Base-by-base conservation (phyloP, 2,113 vertebrate genomes). In the Saccopteryx bilineata region DNA sequence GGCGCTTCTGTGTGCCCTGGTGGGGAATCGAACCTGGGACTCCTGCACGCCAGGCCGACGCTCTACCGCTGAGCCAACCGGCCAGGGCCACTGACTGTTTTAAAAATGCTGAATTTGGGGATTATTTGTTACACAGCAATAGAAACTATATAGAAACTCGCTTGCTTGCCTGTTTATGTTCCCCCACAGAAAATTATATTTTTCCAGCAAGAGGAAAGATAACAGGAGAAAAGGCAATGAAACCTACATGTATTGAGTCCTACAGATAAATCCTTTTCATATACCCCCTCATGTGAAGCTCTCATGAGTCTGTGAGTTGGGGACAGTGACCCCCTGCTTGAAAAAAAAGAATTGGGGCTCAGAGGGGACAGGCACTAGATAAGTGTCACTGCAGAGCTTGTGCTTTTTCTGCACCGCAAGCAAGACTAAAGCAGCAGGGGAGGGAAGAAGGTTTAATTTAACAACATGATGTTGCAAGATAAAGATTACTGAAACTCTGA, bases 151-250 rank as follows among this genome's bases (percentile, higher is more conserved):
- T 39, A 48, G 46, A 87, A 76, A 72, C 8, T 79, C 1, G 28
- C n/a, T 84, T 65, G 54, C 21, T 85, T 61, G 26, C n/a, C 56
- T 85, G 46, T 18, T 87, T 74, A 13, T 46, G 26, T 78, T 87
- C 50, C 48, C 28, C 39, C 56, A 48, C 18, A 89, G 46, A 76
- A 86, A 86, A 78, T 0, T 23, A 28, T 12, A 10, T 76, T 23
- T 78, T 60, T 63, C 66, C 63, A 72, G 60, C 52, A 65, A 54
- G 63, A 21, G 39, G 66, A 14, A 65, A 90, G 23, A 63, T 6
- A 88, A 33, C n/a, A 58, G 54, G 58, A 74, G 69, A 69, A 84
- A 88, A 91, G 80, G 12, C 26, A 48, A 63, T n/a, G 66, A 90
- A 85, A 50, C 18, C 24, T n/a, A 9, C 28, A 54, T 61, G 75